Base-by-base conservation (phyloP, 2,113 vertebrate genomes). In the Enhydra lutris region DNA sequence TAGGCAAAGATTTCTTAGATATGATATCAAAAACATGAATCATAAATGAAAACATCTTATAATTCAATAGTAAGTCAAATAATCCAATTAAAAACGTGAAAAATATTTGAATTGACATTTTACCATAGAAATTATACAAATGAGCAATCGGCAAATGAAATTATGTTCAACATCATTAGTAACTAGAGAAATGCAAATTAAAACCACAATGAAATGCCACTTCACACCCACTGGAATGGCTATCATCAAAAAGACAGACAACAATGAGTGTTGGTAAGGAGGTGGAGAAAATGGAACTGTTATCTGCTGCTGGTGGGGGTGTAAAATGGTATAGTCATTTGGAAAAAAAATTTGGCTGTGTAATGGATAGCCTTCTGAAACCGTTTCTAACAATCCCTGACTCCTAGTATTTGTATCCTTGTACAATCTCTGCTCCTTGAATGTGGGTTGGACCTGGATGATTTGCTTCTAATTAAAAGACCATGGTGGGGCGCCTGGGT, bases 1-100 rank as follows among this genome's bases (percentile, higher is more conserved):
- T 63, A 85, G 29, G 52, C 23, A 86, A 93, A 97, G 83, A 94
- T 96, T 97, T 88, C 96, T 95, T 91, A 97, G 76, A 78, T 91
- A 91, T 63, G 85, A 94, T 84, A 94, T 87, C 73, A 78, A 96
- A 95, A 94, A 50, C 61, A 89, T 95, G 94, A 95, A 94, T 96
- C 83, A 95, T 86, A 96, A 91, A 86, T 89, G 88, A 95, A 98
- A 97, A 78, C 89, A 47, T 95, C 86, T 96, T 97, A 84, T 57
- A 29, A 86, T 15, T 95, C n/a, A 89, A 8, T 29, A 95, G 36
- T 86, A 95, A 96, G 71, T 59, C 42, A 93, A 96, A 84, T 12
- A 69, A 65, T 36, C 9, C 82, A 93, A 86, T 82, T 86, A 59
- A 69, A 91, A 97, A 87, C 9, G 39, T 20, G 69, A 7, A 39